Conservation (phyloP, 2,113 vertebrate species). For the Polypterus senegalus region DNA sequence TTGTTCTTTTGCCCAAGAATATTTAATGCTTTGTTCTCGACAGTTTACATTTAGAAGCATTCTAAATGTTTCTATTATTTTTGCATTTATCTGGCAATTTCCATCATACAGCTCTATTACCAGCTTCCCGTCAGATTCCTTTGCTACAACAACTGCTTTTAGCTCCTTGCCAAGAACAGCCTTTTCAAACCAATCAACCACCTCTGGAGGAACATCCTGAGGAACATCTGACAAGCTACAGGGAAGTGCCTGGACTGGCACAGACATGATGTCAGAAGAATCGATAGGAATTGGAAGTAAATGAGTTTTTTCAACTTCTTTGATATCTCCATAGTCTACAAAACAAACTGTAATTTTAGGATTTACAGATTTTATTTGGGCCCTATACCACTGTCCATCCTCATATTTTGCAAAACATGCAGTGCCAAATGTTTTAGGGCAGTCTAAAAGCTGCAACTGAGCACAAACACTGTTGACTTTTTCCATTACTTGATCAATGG, state of each 20-base stretch:
- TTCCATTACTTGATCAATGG: constrained; percentile 47
- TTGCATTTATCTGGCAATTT: constrained; percentile 60
- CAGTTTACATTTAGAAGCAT: constrained; percentile 3
- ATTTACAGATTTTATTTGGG: constrained; percentile 44
- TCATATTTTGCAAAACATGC: constrained; percentile 78
- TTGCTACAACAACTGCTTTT: constrained; percentile 64
- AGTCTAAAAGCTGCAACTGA: constrained; percentile 29
- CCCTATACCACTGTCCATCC: constrained; percentile 79
- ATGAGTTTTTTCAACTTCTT: constrained; percentile 43
- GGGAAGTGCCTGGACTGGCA: constrained; percentile 76
- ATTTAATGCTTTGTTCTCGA: too few relatives aligned
- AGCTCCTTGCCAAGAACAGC: constrained; percentile 46
- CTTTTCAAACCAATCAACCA: constrained; percentile 63
- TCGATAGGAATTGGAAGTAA: constrained; percentile 66
- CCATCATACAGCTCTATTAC: constrained; percentile 70
- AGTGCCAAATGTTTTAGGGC: constrained; percentile 33
- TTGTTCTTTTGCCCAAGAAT: too few relatives aligned
- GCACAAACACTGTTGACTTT: constrained; percentile 45
- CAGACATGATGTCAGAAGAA: constrained; percentile 59
- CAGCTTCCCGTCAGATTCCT: constrained; percentile 66
- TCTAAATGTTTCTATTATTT: constrained; percentile 54
- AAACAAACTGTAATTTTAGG: constrained; percentile 59
- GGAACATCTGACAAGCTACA: constrained; percentile 69
- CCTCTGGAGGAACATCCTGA: constrained; percentile 39
- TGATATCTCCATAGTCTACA: constrained; percentile 83